A percentile compares a stretch with the other conserved stretches of the same genome.
These are phyloP conservation scores for Micronycteris hirsuta DNA, from an alignment of 2,113 vertebrate genomes.

Conservation along the genomic window DNA sequence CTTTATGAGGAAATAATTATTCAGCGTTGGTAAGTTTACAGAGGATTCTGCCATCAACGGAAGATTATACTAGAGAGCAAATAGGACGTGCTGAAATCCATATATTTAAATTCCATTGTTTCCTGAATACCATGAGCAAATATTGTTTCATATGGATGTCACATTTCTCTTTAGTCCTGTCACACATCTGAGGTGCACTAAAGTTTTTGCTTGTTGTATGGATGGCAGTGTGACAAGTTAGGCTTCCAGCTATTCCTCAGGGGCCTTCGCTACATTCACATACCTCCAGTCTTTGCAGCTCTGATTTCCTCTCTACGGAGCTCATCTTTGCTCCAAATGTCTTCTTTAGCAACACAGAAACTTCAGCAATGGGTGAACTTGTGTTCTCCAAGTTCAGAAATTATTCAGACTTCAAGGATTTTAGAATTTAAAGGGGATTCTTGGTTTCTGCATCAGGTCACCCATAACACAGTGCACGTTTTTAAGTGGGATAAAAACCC, in stretches of 20 bases:
- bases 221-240: constrained; percentile 44
- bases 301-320: constrained; percentile 13
- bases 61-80: constrained; percentile 16
- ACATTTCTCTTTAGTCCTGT: constrained; percentile 61
- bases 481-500: constrained; percentile 59
- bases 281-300: constrained; percentile 35
- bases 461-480: constrained; percentile 66
- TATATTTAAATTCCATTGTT: constrained; percentile 46
- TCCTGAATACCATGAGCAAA: constrained; percentile 32
- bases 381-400: constrained; percentile 54
- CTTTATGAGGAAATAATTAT: constrained; percentile 56
- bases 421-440: constrained; percentile 60
- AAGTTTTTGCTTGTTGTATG: constrained; percentile 25
- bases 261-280: neutral
- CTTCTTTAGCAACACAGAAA: constrained; percentile 40
- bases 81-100: constrained; percentile 52
- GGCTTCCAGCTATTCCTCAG: constrained; percentile 28
- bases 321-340: constrained; percentile 74
- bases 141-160: constrained; percentile 71
- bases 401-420: constrained; percentile 66
- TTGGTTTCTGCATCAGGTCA: constrained; percentile 66
- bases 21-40: constrained; percentile 31
- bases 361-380: constrained; percentile 45
- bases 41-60: constrained; percentile 35
- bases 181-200: constrained; percentile 48